Percentiles rank a stretch among this genome's conserved stretches.
Evolutionary conservation across 2,888 invertebrate genomes (phyloP).

Genomic region (Scrobipalpa atriplicella): DNA sequence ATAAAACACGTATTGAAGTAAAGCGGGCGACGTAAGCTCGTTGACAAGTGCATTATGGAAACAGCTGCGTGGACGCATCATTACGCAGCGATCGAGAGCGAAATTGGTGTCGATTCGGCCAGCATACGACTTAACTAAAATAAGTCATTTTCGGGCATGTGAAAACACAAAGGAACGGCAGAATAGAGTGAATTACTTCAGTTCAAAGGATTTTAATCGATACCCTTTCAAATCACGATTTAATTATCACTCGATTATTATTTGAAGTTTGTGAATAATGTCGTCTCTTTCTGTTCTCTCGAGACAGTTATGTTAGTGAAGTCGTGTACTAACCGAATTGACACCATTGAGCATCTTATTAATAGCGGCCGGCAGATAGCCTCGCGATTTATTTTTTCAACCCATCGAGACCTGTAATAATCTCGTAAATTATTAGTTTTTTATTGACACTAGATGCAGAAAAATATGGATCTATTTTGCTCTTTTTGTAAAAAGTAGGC

Average conservation of each 20-base stretch:
- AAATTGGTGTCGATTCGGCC: not conserved
- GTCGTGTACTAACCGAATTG: too few species aligned
- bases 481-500: constrained; percentile 4
- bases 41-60: constrained; percentile 26
- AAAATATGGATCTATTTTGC: not conserved
- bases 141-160: too few species aligned
- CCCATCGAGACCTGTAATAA: constrained; percentile 19
- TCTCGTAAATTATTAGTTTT: constrained; percentile 21
- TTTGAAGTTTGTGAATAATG: too few species aligned
- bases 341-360: constrained; percentile 21
- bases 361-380: constrained; percentile 19
- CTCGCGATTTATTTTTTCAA: constrained; percentile 24
- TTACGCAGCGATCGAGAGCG: constrained; percentile 21
- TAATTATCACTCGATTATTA: too few species aligned
- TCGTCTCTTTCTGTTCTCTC: too few species aligned
- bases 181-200: too few species aligned
- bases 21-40: constrained; percentile 1
- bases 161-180: too few species aligned
- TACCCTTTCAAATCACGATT: too few species aligned
- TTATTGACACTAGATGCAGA: constrained; percentile 14
- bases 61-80: constrained; percentile 17
- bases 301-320: too few species aligned
- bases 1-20: constrained; percentile 2
- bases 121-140: too few species aligned
- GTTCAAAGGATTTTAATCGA: too few species aligned